Conservation (phyloP, 2,888 invertebrate genomes). For the Argyresthia goedartella region DNA sequence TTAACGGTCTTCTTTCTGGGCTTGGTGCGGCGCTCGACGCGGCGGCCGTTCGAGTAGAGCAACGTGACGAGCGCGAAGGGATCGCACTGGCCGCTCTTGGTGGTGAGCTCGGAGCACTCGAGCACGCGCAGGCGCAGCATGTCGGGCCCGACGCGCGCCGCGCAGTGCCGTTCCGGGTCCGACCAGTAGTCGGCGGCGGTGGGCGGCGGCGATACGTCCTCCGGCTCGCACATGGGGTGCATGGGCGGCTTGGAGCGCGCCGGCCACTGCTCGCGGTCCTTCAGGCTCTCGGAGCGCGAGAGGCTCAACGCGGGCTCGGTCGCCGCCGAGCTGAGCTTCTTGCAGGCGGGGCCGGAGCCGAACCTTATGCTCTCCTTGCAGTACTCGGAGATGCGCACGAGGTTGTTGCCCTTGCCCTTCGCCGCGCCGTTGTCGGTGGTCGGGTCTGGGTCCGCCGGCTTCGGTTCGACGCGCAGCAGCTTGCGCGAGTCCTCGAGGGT, state of each 20-base stretch:
- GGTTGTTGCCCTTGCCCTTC: constrained; percentile 53
- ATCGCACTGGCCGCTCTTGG: constrained; percentile 92
- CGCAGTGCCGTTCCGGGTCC: constrained; percentile 61
- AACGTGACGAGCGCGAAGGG: constrained; percentile 88
- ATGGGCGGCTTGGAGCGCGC: constrained; percentile 49
- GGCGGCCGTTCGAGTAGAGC: constrained; percentile 83
- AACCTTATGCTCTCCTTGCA: constrained; percentile 63
- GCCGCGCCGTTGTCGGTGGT: constrained; percentile 36
- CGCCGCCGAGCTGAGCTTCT: constrained; percentile 49
- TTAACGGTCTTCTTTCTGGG: constrained; percentile 91
- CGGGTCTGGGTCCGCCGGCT: constrained; percentile 58
- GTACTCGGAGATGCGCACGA: constrained; percentile 55
- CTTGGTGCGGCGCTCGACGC: constrained; percentile 85
- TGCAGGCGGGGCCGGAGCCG: constrained; percentile 60
- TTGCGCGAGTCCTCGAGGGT: constrained; percentile 74
- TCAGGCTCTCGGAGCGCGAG: constrained; percentile 61
- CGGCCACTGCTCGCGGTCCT: constrained; percentile 55
- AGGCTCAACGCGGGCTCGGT: constrained; percentile 49
- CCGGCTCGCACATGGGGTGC: constrained; percentile 54
- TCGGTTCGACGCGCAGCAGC: constrained; percentile 62
- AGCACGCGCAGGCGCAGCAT: constrained; percentile 76
- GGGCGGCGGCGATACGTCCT: constrained; percentile 53
- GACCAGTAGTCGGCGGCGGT: constrained; percentile 65
- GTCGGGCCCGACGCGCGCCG: constrained; percentile 56
- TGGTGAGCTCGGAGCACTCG: constrained; percentile 89